Conservation (phyloP, 2,888 invertebrate genomes). For the Pammene aurita region DNA sequence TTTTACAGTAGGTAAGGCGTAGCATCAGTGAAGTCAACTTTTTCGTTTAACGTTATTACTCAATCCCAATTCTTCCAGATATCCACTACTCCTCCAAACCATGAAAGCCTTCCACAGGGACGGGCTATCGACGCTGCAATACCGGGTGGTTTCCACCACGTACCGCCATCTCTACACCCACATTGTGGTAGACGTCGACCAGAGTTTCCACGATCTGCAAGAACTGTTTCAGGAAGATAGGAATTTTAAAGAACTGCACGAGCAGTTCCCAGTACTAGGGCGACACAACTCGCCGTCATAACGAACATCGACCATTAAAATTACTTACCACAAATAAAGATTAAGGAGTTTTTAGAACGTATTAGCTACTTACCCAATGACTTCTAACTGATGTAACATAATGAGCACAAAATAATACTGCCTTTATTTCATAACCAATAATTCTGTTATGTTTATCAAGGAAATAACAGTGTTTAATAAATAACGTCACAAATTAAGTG, state of each 20-base stretch:
- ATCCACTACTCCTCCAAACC: slow-evolving; percentile 93
- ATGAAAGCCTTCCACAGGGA: slow-evolving; percentile 92
- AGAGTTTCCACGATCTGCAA: neutral
- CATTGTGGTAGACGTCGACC: slow-evolving; percentile 89
- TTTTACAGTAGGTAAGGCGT: too few species aligned
- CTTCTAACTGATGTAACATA: too few species aligned
- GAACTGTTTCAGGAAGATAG: slow-evolving; percentile 2
- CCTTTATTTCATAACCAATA: too few species aligned
- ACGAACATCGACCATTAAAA: neutral
- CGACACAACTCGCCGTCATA: neutral
- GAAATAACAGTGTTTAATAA: too few species aligned
- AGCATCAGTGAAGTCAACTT: too few species aligned
- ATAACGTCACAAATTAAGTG: too few species aligned
- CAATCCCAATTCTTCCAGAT: slow-evolving; percentile 78
- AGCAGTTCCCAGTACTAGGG: neutral
- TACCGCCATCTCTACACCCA: slow-evolving; percentile 90
- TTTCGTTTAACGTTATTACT: too few species aligned
- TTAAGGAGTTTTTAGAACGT: too few species aligned
- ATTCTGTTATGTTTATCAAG: too few species aligned
- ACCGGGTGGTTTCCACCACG: slow-evolving; percentile 85
- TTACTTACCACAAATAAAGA: too few species aligned
- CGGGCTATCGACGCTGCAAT: slow-evolving; percentile 93
- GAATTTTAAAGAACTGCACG: neutral
- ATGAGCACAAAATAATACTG: too few species aligned
- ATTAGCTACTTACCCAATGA: too few species aligned